These are phyloP conservation scores for Tautogolabrus adspersus DNA, from an alignment of 2,113 vertebrate genomes.

Conservation along the genomic window DNA sequence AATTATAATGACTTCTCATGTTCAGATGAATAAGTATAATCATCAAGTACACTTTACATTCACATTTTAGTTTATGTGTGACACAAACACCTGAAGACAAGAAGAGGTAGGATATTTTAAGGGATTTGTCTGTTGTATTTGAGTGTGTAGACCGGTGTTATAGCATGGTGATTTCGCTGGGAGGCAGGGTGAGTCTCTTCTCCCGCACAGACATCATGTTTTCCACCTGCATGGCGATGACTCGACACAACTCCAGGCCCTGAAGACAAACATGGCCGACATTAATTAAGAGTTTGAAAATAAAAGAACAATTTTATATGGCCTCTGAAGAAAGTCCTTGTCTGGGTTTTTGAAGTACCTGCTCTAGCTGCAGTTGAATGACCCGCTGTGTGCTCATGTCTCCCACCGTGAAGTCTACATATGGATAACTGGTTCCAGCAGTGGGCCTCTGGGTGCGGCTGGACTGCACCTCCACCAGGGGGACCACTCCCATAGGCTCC, in stretches of 20 bases:
- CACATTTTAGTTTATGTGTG: background rate
- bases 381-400: slow-evolving; percentile 86
- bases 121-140: background rate
- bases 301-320: background rate
- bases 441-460: slow-evolving; percentile 89
- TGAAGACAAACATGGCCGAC: slow-evolving; percentile 61
- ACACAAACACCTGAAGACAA: slow-evolving; percentile 32
- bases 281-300: slow-evolving; percentile 1
- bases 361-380: slow-evolving; percentile 94
- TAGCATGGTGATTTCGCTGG: slow-evolving; percentile 96
- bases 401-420: slow-evolving; percentile 91
- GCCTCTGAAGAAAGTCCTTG: background rate
- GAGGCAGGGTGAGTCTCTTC: slow-evolving; percentile 91
- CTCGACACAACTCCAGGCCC: slow-evolving; percentile 95
- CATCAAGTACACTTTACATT: slow-evolving; percentile 5
- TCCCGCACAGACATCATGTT: slow-evolving; percentile 89
- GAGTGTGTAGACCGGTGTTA: slow-evolving; percentile 68
- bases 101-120: slow-evolving; percentile 53
- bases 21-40: background rate
- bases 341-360: slow-evolving; percentile 80
- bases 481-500: slow-evolving; percentile 88
- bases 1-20: slow-evolving; percentile 1
- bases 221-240: slow-evolving; percentile 93
- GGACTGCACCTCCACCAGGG: slow-evolving; percentile 92
- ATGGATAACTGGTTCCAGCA: slow-evolving; percentile 90